These are phyloP conservation scores for Alcedo quadribrachys DNA, from an alignment of 2,797 vertebrate species.

Conservation along the genomic window DNA sequence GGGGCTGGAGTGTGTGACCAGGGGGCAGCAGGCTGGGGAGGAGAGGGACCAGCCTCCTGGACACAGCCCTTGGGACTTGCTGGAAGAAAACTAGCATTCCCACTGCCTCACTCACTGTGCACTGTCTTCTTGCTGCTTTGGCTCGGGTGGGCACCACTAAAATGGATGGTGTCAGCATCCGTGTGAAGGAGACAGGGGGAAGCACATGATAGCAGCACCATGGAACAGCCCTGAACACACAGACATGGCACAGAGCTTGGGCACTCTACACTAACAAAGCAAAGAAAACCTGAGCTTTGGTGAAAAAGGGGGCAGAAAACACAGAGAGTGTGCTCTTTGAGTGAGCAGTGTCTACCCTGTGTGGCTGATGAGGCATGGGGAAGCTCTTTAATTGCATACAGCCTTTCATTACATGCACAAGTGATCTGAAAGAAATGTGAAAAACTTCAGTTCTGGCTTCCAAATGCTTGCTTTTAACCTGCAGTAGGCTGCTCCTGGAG, in stretches of 20 bases:
- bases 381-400: neutral
- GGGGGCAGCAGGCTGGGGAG: slow-evolving; percentile 62
- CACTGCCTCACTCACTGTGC: neutral
- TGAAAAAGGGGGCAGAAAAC: neutral
- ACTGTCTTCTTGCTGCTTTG: neutral
- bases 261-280: neutral
- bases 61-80: slow-evolving; percentile 46
- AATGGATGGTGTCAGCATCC: neutral
- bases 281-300: neutral
- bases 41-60: neutral
- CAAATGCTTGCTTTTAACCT: neutral
- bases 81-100: slow-evolving; percentile 34
- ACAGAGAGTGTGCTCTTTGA: neutral
- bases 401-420: neutral
- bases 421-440: neutral
- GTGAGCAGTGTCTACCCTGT: neutral
- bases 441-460: neutral
- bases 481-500: neutral
- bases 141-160: neutral
- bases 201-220: neutral
- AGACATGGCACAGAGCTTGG: neutral
- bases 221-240: neutral
- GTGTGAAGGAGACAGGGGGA: neutral
- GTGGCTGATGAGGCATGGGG: fast-evolving
- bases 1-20: slow-evolving; percentile 32